These are phyloP conservation scores for Nomada ruficornis DNA, from an alignment of 2,888 invertebrate genomes.

Conservation along the genomic window DNA sequence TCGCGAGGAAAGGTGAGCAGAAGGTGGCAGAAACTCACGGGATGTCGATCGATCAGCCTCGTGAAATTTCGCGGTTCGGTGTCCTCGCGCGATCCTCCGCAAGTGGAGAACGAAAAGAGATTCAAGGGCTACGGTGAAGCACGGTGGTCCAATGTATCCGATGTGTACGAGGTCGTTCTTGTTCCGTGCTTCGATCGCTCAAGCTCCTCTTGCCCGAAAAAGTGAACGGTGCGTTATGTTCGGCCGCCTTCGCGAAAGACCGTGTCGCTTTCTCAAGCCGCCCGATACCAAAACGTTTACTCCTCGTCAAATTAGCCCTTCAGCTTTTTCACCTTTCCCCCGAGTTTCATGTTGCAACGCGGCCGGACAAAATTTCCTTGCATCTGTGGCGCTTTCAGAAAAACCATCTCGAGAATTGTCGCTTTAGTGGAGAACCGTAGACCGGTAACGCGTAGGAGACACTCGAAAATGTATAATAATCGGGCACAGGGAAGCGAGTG, in stretches of 20 bases:
- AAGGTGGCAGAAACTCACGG: slow-evolving; percentile 74
- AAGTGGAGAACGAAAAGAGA: slow-evolving; percentile 9
- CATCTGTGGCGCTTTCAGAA: too few relatives aligned
- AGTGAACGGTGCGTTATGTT: slow-evolving; percentile 72
- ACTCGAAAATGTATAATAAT: slow-evolving; percentile 7
- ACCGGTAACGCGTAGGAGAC: not conserved
- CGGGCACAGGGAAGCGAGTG: not conserved
- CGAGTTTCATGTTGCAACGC: not conserved
- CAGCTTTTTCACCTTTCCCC: not conserved
- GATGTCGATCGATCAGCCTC: slow-evolving; percentile 71
- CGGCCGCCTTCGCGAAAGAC: slow-evolving; percentile 55
- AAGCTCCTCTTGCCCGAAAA: slow-evolving; percentile 58
- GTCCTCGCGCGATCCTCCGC: slow-evolving; percentile 42
- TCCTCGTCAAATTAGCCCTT: not conserved
- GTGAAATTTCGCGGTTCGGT: slow-evolving; percentile 61
- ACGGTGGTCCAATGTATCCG: slow-evolving; percentile 41
- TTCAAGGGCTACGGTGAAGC: slow-evolving; percentile 21
- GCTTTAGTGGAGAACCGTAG: too few relatives aligned
- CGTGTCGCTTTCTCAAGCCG: slow-evolving; percentile 68
- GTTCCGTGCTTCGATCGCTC: slow-evolving; percentile 30
- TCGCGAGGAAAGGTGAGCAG: slow-evolving; percentile 53
- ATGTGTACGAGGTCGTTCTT: slow-evolving; percentile 61
- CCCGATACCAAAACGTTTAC: slow-evolving; percentile 53
- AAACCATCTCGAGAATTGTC: too few relatives aligned
- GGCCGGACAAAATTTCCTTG: not conserved